Base-by-base conservation (phyloP, 2,797 vertebrate species). In the Arnoldichthys spilopterus region DNA sequence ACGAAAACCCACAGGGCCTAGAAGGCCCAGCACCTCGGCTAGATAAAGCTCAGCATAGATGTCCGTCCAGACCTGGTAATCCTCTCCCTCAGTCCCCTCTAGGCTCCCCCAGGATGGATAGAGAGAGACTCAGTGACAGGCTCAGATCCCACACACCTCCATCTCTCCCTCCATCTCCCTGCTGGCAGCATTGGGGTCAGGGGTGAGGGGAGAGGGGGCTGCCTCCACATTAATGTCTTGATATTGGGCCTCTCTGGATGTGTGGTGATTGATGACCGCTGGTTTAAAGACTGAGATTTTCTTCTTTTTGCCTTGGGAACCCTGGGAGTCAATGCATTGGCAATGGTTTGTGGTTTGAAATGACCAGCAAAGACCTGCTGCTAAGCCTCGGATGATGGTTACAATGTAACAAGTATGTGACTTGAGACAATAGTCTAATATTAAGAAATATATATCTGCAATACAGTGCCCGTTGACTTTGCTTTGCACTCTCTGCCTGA, bases 231-330 rank as follows among this genome's bases (percentile, higher is more conserved):
- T 82, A 81, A 84, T 74, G 82, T 73, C 67, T 77, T 84, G 77
- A 86, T 82, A 84, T 86, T 80, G 77, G 72, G 68, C 82, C 81
- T 82, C 82, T 84, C 74, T 84, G 81, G 81, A 72, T 78, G 77
- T 76, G 78, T 49, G 74, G 67, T 85, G 84, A 86, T 86, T 86
- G 84, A 86, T 86, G 84, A 82, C 74, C 28, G 28, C 74, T 81
- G 72, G 67, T 81, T 74, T 71, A 73, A 77, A 74, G 82, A 53
- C 82, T 64, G 59, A 79, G 76, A 79, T 69, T 85, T 80, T 75
- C 45, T 40, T 72, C 11, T 30, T 45, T 71, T 71, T 59, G 32
- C 56, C 58, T 69, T 58, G 49, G 70, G 70, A 73, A 67, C 59
- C 22, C 13, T 59, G 45, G 34, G 32, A 61, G 15, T 11, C 28